Conservation (phyloP, 2,113 vertebrate genomes). For the Chaetops frenatus region DNA sequence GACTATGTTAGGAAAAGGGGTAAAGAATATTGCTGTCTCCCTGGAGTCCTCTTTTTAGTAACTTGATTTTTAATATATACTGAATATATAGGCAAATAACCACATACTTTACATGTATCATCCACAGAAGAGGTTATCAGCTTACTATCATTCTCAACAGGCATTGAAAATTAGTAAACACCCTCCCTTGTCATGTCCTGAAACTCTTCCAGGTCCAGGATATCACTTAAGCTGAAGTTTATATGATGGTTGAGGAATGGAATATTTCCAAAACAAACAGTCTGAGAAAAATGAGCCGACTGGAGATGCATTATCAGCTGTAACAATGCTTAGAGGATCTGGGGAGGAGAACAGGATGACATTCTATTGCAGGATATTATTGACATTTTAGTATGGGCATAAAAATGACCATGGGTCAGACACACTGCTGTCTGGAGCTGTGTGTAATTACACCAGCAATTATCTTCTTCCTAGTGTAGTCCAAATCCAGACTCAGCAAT, state of each 20-base stretch:
- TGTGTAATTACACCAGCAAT: not conserved
- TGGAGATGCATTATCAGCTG: not conserved
- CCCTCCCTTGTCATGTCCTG: not conserved
- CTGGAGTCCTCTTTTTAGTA: not conserved
- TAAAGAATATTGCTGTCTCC: not conserved
- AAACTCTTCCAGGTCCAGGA: slow-evolving; percentile 5
- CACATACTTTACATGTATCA: not conserved
- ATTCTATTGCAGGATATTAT: not conserved
- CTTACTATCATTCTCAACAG: not conserved
- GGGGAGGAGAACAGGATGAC: not conserved
- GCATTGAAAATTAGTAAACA: not conserved
- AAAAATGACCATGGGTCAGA: not conserved
- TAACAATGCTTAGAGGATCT: not conserved
- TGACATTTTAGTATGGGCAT: not conserved
- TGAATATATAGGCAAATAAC: not conserved
- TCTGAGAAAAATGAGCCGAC: not conserved
- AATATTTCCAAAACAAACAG: slow-evolving; percentile 19
- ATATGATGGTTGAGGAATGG: not conserved
- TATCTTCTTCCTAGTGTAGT: not conserved
- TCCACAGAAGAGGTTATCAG: not conserved
- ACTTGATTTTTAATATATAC: not conserved
- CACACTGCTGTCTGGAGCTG: not conserved
- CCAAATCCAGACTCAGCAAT: not conserved
- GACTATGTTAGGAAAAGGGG: not conserved
- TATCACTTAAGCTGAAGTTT: not conserved